phyloP scores from a whole-genome alignment of 2,797 vertebrate species.

The Myripristis murdjan region DNA sequence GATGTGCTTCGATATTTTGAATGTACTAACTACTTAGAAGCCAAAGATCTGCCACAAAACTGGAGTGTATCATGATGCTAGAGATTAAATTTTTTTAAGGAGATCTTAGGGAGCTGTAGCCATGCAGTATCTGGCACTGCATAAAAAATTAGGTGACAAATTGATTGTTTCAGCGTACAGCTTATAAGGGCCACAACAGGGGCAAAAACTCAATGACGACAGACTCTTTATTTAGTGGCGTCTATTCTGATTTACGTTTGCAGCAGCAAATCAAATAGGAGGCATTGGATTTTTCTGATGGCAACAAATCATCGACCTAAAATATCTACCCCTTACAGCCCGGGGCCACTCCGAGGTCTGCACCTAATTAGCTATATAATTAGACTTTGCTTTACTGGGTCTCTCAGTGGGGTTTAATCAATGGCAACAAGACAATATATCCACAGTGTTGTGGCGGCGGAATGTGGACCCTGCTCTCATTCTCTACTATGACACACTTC shows the following conservation, averaged over 20 bases:
- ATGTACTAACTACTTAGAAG: constrained; percentile 2
- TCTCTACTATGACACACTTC: constrained; percentile 60
- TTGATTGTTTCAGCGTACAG: constrained; percentile 49
- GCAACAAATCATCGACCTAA: constrained; percentile 85
- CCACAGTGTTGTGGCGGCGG: constrained; percentile 57
- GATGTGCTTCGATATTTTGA: neutral
- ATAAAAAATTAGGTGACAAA: constrained; percentile 52
- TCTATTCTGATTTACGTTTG: constrained; percentile 73
- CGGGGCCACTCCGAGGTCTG: constrained; percentile 68
- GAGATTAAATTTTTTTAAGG: constrained; percentile 28
- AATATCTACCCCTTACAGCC: constrained; percentile 81
- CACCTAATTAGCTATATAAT: constrained; percentile 87
- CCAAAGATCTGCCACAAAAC: constrained; percentile 21
- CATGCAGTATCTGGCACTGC: constrained; percentile 20
- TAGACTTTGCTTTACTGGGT: constrained; percentile 83
- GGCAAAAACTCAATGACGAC: constrained; percentile 58
- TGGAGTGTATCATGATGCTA: neutral
- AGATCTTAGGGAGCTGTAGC: constrained; percentile 26
- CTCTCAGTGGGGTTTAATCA: constrained; percentile 81
- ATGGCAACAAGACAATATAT: constrained; percentile 80
- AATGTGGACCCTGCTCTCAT: constrained; percentile 64
- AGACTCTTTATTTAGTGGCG: constrained; percentile 65
- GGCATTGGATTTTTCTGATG: constrained; percentile 78
- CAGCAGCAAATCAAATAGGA: constrained; percentile 77
- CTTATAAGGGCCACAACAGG: constrained; percentile 56